These are phyloP conservation scores for Novumbra hubbsi DNA, from an alignment of 2,797 vertebrate species.

Conservation along the genomic window DNA sequence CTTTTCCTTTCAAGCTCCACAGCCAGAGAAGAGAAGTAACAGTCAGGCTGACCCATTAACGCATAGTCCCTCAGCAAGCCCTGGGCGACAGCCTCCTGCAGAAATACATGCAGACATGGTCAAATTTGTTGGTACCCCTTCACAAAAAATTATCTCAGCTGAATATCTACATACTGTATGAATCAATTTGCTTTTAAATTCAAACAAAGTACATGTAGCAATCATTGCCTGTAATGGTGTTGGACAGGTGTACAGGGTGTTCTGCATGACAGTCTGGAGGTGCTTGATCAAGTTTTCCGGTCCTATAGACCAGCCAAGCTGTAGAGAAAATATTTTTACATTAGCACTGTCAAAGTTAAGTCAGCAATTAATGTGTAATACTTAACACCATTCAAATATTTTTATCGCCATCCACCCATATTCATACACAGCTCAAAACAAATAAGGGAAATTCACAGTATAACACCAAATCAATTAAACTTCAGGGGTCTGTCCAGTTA, in stretches of 20 bases:
- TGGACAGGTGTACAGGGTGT: conserved; percentile 85
- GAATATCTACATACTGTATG: too few species aligned
- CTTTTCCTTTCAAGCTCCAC: conserved; percentile 86
- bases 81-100: conserved; percentile 90
- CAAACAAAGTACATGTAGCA: not conserved
- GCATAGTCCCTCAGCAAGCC: conserved; percentile 80
- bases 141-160: too few species aligned
- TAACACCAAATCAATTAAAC: too few species aligned
- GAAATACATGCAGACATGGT: conserved; percentile 4
- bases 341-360: too few species aligned
- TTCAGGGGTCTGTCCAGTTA: too few species aligned
- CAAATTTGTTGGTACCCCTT: too few species aligned
- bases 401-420: too few species aligned
- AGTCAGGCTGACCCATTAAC: conserved; percentile 85
- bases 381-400: too few species aligned
- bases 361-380: too few species aligned
- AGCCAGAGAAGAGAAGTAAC: conserved; percentile 88
- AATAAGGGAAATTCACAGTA: too few species aligned
- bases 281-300: conserved; percentile 88
- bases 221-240: conserved; percentile 87
- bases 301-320: conserved; percentile 96
- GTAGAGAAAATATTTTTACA: conserved; percentile 41
- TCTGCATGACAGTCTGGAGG: conserved; percentile 94
- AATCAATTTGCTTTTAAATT: not conserved
- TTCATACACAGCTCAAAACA: too few species aligned